Base-by-base conservation (phyloP, 2,888 invertebrate genomes). In the Dicyrtomina minuta region DNA sequence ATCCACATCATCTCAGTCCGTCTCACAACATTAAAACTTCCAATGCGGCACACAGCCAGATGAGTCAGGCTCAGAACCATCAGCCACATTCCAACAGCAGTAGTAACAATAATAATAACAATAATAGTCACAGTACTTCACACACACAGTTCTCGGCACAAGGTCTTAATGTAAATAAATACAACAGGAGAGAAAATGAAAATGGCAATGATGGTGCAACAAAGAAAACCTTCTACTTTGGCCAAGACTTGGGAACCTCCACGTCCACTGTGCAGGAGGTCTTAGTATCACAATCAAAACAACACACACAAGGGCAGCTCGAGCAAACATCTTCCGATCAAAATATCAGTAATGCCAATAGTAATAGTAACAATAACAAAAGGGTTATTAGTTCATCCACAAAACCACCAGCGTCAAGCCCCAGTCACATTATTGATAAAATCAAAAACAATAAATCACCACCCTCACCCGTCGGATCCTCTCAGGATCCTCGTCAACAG, bases 211-310 rank as follows among this genome's bases (percentile, higher is more conserved):
- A 43, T 56, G 66, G 43, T 62, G 64, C 56, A 13, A 59, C 58
- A 10, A 44, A 61, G 13, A 70, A 66, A 20, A 86, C 85, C 15
- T 91, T 91, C 81, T 91, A 91, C 82, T 91, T 91, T 79, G 91
- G 91, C 44, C 91, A 91, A 90, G 87, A 88, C 74, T 86, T 87
- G 75, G 83, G 66, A 27, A 70, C 60, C 56, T 68, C 70, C 43
- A 20, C 27, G 24, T 20, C 43, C 33, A 27, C 20, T 56, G 56
- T 27, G 20, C 27, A 26, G 20, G 33, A 56, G 33, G 56, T 56
- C 56, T 33, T 33, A 5, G 33, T 33, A 33, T 33, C 33, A 3
- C 33, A 33, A 8, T 33, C 33, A 33, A 33, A 33, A 33, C 33
- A 33, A 33, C 33, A 69, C 41, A 51, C 26, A 59, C 46, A 39